Evolutionary conservation across 2,113 vertebrate species (phyloP).

Genomic region (Mastomys coucha): DNA sequence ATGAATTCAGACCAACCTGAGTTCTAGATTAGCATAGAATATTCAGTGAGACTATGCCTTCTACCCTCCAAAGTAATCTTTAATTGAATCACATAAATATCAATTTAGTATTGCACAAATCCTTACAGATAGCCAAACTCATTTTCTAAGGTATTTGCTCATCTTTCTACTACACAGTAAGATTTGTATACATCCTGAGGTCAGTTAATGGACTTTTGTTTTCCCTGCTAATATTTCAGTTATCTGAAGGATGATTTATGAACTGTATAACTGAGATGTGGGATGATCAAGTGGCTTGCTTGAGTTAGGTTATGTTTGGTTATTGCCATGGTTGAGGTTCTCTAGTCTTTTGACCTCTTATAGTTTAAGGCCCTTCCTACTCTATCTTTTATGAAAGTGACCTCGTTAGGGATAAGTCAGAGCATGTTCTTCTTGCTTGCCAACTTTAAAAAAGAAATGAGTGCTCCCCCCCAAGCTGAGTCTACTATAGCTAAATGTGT

Average conservation of each 20-base stretch:
- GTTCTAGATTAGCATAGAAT: background rate
- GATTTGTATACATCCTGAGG: background rate
- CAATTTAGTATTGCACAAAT: background rate
- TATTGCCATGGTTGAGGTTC: background rate
- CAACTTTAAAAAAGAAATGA: conserved; percentile 21
- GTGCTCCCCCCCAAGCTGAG: background rate
- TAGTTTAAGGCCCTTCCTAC: background rate
- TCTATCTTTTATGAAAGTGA: background rate
- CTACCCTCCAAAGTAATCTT: background rate
- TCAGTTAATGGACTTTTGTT: background rate
- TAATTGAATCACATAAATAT: conserved; percentile 26
- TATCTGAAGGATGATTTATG: background rate
- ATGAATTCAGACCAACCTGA: background rate
- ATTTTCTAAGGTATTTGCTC: conserved; percentile 5
- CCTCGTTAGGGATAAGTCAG: background rate
- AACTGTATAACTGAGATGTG: background rate
- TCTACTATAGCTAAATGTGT: background rate
- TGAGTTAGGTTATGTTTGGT: background rate
- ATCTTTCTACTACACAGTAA: background rate
- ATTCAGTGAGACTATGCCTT: background rate
- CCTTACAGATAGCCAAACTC: background rate
- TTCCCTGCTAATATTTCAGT: background rate
- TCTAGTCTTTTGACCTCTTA: background rate
- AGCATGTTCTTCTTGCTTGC: background rate
- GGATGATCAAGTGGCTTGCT: background rate